These are phyloP conservation scores for Limnephilus lunatus DNA, from an alignment of 2,888 invertebrate genomes.

Conservation along the genomic window DNA sequence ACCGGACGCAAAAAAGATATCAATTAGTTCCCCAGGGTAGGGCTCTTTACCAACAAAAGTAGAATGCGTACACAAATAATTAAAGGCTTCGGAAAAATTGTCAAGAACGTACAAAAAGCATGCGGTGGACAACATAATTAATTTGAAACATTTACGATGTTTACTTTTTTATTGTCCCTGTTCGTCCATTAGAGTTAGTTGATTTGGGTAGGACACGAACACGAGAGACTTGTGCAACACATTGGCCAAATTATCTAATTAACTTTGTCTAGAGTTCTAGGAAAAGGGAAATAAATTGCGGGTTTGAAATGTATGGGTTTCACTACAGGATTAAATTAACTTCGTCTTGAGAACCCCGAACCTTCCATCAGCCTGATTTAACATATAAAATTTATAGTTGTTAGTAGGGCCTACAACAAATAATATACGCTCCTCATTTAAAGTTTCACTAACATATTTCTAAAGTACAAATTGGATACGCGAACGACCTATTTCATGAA, in stretches of 20 bases:
- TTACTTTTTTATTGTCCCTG: slow-evolving; percentile 18
- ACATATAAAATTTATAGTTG: background rate
- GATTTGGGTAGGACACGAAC: slow-evolving; percentile 35
- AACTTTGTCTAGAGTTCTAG: slow-evolving; percentile 14
- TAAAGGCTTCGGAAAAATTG: slow-evolving; percentile 27
- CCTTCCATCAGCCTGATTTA: background rate
- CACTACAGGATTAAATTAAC: slow-evolving; percentile 2
- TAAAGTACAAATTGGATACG: background rate
- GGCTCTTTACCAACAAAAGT: slow-evolving; percentile 6
- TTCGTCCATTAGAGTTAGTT: slow-evolving; percentile 28
- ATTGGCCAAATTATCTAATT: slow-evolving; percentile 28
- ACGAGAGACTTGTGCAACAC: slow-evolving; percentile 29
- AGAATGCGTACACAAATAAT: background rate
- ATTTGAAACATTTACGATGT: slow-evolving; percentile 47
- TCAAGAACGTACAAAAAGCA: background rate
- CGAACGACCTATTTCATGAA: background rate
- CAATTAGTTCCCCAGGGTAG: background rate
- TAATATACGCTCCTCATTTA: background rate
- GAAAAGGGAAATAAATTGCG: slow-evolving; percentile 4
- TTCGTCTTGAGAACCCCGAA: background rate
- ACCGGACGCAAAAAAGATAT: slow-evolving; percentile 27
- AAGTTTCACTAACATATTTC: background rate
- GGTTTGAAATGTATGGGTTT: background rate
- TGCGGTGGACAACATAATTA: slow-evolving; percentile 48
- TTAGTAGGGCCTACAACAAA: background rate